Percentiles rank a stretch among this genome's conserved stretches.
phyloP scores from a whole-genome alignment of 1,140 invertebrate genomes.

The Bombus balteatus region DNA sequence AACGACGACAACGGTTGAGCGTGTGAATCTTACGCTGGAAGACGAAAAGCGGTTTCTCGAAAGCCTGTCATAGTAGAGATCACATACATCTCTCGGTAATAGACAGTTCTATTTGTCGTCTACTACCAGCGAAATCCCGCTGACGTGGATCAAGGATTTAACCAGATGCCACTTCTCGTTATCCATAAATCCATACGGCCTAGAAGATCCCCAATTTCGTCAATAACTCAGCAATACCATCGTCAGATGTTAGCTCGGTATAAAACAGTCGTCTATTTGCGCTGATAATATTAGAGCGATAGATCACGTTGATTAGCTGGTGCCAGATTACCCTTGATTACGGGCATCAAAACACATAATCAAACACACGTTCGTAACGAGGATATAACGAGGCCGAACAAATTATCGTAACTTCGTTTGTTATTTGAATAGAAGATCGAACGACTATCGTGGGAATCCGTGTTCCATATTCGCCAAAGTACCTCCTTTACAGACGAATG shows the following conservation, averaged over 20 bases:
- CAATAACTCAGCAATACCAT: background rate
- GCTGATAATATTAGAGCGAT: slow-evolving; percentile 8
- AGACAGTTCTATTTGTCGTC: slow-evolving; percentile 51
- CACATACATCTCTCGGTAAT: slow-evolving; percentile 30
- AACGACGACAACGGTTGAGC: background rate
- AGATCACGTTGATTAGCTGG: background rate
- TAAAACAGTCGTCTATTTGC: slow-evolving; percentile 13
- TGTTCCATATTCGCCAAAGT: background rate
- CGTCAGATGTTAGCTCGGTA: background rate
- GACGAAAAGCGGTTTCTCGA: slow-evolving; percentile 44
- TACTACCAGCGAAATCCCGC: slow-evolving; percentile 33
- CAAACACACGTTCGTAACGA: background rate
- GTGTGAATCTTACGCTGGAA: slow-evolving; percentile 36
- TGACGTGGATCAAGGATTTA: slow-evolving; percentile 46
- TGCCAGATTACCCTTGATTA: slow-evolving; percentile 5
- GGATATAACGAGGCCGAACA: background rate
- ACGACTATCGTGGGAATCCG: background rate
- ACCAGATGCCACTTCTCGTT: slow-evolving; percentile 54
- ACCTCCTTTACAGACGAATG: background rate
- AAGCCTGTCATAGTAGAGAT: slow-evolving; percentile 39
- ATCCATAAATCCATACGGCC: slow-evolving; percentile 46
- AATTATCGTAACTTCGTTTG: background rate
- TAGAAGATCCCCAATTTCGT: background rate
- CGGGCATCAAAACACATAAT: background rate
- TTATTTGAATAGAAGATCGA: background rate